A percentile compares a stretch with the other conserved stretches of the same genome.
Conservation (phyloP, 2,113 vertebrate genomes). For the Halcyon senegalensis region DNA sequence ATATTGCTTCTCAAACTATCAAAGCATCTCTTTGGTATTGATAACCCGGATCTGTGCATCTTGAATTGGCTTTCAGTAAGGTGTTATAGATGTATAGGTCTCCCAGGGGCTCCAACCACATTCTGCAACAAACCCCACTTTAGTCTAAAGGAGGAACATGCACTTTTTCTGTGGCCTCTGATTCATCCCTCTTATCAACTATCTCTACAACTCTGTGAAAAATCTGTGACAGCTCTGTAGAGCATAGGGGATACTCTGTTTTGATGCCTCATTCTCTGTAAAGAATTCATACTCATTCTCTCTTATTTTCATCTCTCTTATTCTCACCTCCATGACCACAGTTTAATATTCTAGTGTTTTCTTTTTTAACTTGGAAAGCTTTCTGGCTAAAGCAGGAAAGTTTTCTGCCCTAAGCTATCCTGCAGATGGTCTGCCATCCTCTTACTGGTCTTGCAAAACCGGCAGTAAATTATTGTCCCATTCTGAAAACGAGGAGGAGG, state of each 20-base stretch:
- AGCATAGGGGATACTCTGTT: rapidly evolving
- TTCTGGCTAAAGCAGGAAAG: background rate
- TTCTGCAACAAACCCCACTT: background rate
- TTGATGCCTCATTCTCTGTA: background rate
- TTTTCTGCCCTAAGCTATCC: background rate
- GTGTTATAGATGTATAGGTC: background rate
- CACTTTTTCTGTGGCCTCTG: background rate
- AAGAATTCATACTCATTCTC: background rate
- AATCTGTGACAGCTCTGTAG: background rate
- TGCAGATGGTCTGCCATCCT: background rate
- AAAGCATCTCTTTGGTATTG: background rate
- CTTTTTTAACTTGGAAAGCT: background rate
- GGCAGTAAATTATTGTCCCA: background rate
- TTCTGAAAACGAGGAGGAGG: background rate
- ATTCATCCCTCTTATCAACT: background rate
- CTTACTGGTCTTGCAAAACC: background rate
- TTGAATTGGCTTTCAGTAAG: background rate
- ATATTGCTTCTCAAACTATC: background rate
- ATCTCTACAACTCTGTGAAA: background rate
- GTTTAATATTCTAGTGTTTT: background rate
- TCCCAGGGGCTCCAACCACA: background rate
- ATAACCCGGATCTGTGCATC: background rate
- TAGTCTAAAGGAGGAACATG: background rate
- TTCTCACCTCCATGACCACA: background rate
- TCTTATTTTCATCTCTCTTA: background rate